phyloP scores from a whole-genome alignment of 2,113 vertebrate genomes.

The Ptilonorhynchus violaceus region DNA sequence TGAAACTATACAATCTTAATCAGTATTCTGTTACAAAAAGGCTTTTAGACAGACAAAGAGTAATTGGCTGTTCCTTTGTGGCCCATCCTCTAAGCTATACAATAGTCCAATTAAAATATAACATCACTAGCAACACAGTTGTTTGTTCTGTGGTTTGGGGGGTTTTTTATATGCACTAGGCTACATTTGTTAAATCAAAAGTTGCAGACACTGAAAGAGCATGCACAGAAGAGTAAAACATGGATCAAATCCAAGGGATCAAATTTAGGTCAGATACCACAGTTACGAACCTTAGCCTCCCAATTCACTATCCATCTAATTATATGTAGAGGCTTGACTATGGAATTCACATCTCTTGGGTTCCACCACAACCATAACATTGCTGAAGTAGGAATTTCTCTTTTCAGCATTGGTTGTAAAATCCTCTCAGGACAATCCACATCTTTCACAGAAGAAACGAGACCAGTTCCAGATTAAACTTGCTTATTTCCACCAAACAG shows the following conservation, averaged over 20 bases:
- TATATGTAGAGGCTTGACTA: background rate
- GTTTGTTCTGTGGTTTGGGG: background rate
- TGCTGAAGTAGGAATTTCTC: background rate
- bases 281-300: background rate
- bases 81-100: conserved; percentile 42
- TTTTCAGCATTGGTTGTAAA: background rate
- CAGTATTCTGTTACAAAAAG: conserved; percentile 54
- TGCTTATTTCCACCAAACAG: background rate
- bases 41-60: conserved; percentile 62
- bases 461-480: background rate
- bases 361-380: background rate
- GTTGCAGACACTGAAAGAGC: conserved; percentile 20
- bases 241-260: background rate
- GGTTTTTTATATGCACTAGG: background rate
- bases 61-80: conserved; percentile 73
- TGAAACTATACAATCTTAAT: conserved; percentile 62
- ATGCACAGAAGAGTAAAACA: conserved; percentile 27
- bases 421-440: background rate
- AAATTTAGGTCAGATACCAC: background rate
- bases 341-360: background rate
- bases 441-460: background rate
- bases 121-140: conserved; percentile 53
- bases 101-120: conserved; percentile 72
- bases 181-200: conserved; percentile 64
- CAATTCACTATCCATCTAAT: background rate